These are phyloP conservation scores for Ephydatia muelleri DNA, from an alignment of 37 sponge, comb jelly and placozoan species.

Conservation along the genomic window DNA sequence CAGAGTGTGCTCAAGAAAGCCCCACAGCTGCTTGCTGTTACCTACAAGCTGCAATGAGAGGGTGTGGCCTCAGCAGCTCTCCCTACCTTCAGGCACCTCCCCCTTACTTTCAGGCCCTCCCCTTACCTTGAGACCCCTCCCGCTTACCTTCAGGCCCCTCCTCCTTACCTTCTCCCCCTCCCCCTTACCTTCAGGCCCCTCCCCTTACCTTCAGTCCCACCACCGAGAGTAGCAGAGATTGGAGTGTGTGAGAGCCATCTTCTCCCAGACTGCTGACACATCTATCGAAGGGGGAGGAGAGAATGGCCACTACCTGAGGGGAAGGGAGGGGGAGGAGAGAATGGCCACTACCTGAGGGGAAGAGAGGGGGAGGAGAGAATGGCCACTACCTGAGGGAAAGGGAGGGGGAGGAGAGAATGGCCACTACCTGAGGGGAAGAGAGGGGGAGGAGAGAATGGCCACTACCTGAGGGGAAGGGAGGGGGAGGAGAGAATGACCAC, in stretches of 20 bases:
- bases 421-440: background rate
- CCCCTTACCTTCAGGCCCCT: background rate
- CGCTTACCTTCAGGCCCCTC: background rate
- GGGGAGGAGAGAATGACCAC: background rate
- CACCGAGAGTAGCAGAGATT: conserved; percentile 60
- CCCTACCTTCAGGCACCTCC: background rate
- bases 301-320: conserved; percentile 49
- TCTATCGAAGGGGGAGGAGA: conserved; percentile 56
- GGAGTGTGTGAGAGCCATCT: conserved; percentile 13
- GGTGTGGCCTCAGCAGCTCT: no score
- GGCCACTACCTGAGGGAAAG: background rate
- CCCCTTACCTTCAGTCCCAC: conserved; percentile 63
- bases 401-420: background rate
- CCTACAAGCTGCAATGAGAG: conserved; percentile 37
- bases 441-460: conserved; percentile 54
- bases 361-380: background rate
- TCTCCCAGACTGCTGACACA: conserved; percentile 72
- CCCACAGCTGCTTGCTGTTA: conserved; percentile 35
- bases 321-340: background rate
- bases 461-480: conserved; percentile 38
- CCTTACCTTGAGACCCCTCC: no score
- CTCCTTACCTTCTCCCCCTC: no score
- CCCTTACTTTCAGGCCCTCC: background rate
- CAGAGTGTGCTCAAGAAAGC: conserved; percentile 62
- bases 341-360: background rate